These are phyloP conservation scores for Ganaspis sp. DNA, from an alignment of 1,140 invertebrate species.

Conservation along the genomic window DNA sequence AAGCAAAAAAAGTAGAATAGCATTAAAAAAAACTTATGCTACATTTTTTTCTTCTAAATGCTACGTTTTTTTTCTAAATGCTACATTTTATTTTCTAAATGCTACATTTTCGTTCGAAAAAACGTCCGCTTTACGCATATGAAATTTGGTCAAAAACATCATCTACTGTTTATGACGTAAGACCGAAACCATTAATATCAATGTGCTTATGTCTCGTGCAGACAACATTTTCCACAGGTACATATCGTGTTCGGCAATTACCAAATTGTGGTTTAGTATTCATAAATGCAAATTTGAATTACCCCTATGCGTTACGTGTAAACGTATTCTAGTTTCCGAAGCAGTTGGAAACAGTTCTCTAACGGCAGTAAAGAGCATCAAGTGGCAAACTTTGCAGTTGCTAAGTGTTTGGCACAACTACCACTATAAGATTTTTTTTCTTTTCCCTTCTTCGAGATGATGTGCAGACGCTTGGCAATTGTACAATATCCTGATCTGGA, in stretches of 20 bases:
- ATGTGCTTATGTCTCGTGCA: neutral
- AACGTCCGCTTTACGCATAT: too few species aligned
- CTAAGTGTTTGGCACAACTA: conserved; percentile 14
- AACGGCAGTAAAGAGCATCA: conserved; percentile 20
- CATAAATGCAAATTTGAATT: conserved; percentile 23
- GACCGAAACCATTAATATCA: neutral
- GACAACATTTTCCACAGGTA: neutral
- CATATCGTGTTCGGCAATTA: conserved; percentile 9
- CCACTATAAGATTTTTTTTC: conserved; percentile 6
- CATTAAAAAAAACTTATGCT: too few species aligned
- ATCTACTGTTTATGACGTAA: neutral
- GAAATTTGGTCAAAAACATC: too few species aligned
- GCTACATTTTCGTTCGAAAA: too few species aligned
- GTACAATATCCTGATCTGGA: conserved; percentile 7
- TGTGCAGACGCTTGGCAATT: neutral
- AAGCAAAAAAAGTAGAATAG: too few species aligned
- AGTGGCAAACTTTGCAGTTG: conserved; percentile 21
- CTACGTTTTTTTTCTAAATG: too few species aligned
- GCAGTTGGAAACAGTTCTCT: conserved; percentile 6
- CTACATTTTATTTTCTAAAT: too few species aligned
- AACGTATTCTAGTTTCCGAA: conserved; percentile 21
- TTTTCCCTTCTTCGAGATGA: neutral
- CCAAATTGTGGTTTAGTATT: conserved; percentile 20
- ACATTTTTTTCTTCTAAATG: too few species aligned
- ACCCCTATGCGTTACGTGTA: conserved; percentile 19